Conservation (phyloP, 1,140 invertebrate genomes). For the Hylaeus volcanicus region DNA sequence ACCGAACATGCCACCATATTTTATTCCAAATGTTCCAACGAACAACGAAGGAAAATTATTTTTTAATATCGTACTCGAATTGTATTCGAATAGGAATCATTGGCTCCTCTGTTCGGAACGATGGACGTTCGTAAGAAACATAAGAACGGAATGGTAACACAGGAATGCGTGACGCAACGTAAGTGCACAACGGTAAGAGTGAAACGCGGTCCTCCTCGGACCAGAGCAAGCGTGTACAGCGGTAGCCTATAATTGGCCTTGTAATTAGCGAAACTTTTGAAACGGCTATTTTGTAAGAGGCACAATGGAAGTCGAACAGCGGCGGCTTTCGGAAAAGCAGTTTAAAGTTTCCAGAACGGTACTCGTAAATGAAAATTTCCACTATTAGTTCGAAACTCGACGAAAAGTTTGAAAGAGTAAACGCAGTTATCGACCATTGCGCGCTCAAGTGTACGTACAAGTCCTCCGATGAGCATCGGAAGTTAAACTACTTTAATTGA, state of each 20-base stretch:
- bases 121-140: too few species aligned
- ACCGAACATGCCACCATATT: too few species aligned
- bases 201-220: too few species aligned
- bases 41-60: too few species aligned
- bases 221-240: too few species aligned
- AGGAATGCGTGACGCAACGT: too few species aligned
- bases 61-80: too few species aligned
- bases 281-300: slow-evolving; percentile 12
- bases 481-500: slow-evolving; percentile 22
- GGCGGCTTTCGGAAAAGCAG: background rate
- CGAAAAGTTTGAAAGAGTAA: slow-evolving; percentile 24
- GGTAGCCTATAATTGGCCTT: background rate
- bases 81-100: too few species aligned
- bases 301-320: background rate
- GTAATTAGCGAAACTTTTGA: slow-evolving; percentile 12
- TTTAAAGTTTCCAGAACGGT: slow-evolving; percentile 2
- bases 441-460: slow-evolving; percentile 8
- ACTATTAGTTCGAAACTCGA: slow-evolving; percentile 29
- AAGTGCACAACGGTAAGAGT: too few species aligned
- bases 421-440: background rate
- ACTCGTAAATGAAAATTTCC: slow-evolving; percentile 39
- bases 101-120: too few species aligned
- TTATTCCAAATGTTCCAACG: too few species aligned
- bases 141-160: too few species aligned
- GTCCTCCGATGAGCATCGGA: background rate